These are phyloP conservation scores for Limanda limanda DNA, from an alignment of 2,113 vertebrate genomes.

Conservation along the genomic window DNA sequence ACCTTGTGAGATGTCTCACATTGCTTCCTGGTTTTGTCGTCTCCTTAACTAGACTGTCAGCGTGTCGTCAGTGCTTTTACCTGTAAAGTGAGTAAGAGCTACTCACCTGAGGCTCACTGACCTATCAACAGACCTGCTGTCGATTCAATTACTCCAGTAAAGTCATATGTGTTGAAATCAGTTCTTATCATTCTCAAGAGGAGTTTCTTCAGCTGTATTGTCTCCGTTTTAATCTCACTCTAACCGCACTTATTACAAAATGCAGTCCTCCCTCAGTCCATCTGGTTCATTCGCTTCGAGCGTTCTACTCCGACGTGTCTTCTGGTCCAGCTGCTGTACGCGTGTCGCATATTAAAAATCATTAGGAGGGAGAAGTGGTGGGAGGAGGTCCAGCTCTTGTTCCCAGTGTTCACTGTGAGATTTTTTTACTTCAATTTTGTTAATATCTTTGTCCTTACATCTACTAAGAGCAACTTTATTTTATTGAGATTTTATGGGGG, in stretches of 20 bases:
- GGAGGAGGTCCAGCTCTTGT: slow-evolving; percentile 51
- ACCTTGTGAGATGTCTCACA: slow-evolving; percentile 38
- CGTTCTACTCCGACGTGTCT: slow-evolving; percentile 29
- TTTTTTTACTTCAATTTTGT: slow-evolving; percentile 68
- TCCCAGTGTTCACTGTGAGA: slow-evolving; percentile 80
- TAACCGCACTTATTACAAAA: slow-evolving; percentile 12
- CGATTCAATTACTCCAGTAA: slow-evolving; percentile 25
- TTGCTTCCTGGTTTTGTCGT: slow-evolving; percentile 5
- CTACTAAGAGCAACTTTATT: slow-evolving; percentile 77
- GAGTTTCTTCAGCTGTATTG: slow-evolving; percentile 27
- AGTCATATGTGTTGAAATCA: slow-evolving; percentile 8
- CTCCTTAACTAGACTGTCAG: slow-evolving; percentile 27
- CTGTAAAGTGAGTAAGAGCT: slow-evolving; percentile 46
- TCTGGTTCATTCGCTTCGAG: slow-evolving; percentile 21
- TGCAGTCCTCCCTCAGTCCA: slow-evolving; percentile 16
- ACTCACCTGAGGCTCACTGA: slow-evolving; percentile 44
- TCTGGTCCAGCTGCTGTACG: slow-evolving; percentile 72
- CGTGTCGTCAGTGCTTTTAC: slow-evolving; percentile 26
- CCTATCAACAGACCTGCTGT: slow-evolving; percentile 30
- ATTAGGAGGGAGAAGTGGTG: slow-evolving; percentile 28
- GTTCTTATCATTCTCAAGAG: slow-evolving; percentile 23
- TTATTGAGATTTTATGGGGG: slow-evolving; percentile 79
- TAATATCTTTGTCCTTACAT: slow-evolving; percentile 44
- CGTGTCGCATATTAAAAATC: slow-evolving; percentile 45
- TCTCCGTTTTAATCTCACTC: slow-evolving; percentile 10